A percentile compares a stretch with the other conserved stretches of the same genome.
Evolutionary conservation across 1,140 invertebrate species (phyloP).

Genomic region (Drosophila nannoptera): DNA sequence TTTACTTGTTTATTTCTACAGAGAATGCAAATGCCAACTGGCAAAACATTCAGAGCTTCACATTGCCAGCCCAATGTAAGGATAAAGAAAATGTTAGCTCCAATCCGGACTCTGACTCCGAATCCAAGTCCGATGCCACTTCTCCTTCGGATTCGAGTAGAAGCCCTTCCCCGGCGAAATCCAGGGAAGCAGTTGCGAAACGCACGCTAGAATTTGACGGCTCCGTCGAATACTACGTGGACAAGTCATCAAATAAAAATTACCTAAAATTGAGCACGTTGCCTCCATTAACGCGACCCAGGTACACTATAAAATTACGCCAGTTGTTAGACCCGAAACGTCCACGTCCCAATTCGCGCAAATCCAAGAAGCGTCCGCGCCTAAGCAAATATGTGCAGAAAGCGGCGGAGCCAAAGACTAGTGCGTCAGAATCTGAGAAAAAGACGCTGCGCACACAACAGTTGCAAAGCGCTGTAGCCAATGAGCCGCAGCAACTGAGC

Average conservation of each 20-base stretch:
- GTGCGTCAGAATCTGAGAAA: not conserved
- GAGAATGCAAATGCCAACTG: slow-evolving; percentile 7
- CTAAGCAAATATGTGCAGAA: not conserved
- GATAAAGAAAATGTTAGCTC: not conserved
- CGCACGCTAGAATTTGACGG: slow-evolving; percentile 66
- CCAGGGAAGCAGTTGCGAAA: too few species aligned
- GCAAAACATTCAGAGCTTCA: slow-evolving; percentile 23
- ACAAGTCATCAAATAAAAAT: slow-evolving; percentile 80
- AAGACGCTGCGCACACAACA: slow-evolving; percentile 21
- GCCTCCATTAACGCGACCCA: slow-evolving; percentile 72
- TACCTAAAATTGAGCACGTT: slow-evolving; percentile 56
- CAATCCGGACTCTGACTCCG: not conserved
- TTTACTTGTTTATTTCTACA: not conserved
- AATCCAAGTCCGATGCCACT: not conserved
- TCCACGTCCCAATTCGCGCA: too few species aligned
- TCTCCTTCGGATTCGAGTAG: not conserved
- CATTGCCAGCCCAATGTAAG: not conserved
- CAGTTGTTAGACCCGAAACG: not conserved
- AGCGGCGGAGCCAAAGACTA: not conserved
- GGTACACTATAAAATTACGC: slow-evolving; percentile 35
- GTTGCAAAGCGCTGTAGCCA: slow-evolving; percentile 6
- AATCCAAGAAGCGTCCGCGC: not conserved
- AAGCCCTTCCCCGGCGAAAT: too few species aligned
- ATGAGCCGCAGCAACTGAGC: slow-evolving; percentile 24
- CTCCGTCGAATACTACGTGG: slow-evolving; percentile 81